Percentiles rank a stretch among this genome's conserved stretches.
These are phyloP conservation scores for Steatocranus sp. DNA, from an alignment of 2,797 vertebrate species.

Conservation along the genomic window DNA sequence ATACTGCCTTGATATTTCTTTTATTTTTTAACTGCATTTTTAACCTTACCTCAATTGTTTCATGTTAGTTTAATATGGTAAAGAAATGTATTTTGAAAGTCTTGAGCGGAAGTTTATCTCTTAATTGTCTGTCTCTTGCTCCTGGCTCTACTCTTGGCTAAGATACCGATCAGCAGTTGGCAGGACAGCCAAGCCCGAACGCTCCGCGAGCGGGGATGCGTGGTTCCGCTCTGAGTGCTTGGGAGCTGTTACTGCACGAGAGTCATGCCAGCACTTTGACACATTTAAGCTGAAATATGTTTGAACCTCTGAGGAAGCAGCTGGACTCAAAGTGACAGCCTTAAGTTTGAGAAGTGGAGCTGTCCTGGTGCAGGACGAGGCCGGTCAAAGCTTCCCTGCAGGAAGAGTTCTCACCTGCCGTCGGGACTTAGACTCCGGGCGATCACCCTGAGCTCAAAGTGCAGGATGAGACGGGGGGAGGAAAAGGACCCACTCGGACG, in stretches of 20 bases:
- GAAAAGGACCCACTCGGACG: constrained; percentile 10
- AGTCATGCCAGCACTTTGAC: background rate
- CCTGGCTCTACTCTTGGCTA: constrained; percentile 2
- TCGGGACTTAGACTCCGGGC: background rate
- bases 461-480: constrained; percentile 47
- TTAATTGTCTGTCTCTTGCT: accelerated
- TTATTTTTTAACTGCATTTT: no score
- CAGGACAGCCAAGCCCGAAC: constrained; percentile 47
- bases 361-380: background rate
- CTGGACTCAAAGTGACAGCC: background rate
- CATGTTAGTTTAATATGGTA: background rate
- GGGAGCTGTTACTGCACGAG: background rate
- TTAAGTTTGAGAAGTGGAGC: constrained; percentile 38
- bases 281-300: background rate
- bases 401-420: background rate
- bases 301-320: background rate
- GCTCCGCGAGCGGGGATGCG: constrained; percentile 24
- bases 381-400: background rate
- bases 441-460: background rate
- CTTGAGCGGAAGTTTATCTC: accelerated
- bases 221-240: background rate
- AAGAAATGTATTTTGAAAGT: constrained; percentile 21
- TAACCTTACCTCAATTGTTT: background rate
- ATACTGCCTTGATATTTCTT: background rate
- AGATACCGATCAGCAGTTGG: constrained; percentile 37